Evolutionary conservation across 2,113 vertebrate genomes (phyloP).

Genomic region (Aegithalos caudatus): DNA sequence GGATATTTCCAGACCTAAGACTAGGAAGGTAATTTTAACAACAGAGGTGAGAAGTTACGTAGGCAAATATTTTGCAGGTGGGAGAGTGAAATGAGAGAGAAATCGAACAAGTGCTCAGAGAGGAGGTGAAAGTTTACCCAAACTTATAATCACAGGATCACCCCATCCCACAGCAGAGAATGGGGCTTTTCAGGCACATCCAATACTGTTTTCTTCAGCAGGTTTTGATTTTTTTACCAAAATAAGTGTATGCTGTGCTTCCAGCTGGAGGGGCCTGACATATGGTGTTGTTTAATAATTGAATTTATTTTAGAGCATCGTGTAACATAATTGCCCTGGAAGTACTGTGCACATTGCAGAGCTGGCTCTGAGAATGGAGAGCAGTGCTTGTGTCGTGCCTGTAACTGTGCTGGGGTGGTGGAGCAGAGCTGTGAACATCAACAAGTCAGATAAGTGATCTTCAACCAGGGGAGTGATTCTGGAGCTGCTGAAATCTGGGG

Average conservation of each 20-base stretch:
- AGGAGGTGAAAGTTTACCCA: background rate
- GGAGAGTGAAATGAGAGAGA: background rate
- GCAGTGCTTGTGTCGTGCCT: background rate
- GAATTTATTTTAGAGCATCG: slow-evolving; percentile 26
- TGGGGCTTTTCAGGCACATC: background rate
- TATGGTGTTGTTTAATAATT: slow-evolving; percentile 48
- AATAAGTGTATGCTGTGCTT: background rate
- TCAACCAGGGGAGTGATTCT: background rate
- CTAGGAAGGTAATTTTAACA: background rate
- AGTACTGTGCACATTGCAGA: background rate
- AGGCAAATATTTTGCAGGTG: background rate
- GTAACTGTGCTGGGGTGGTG: background rate
- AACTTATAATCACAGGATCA: background rate
- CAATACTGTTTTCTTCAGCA: background rate
- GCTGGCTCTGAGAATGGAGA: background rate
- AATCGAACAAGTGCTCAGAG: background rate
- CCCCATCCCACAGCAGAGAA: background rate
- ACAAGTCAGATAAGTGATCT: background rate
- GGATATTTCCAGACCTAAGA: background rate
- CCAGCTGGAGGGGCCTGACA: slow-evolving; percentile 37
- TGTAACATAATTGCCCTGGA: slow-evolving; percentile 27
- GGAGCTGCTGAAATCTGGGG: background rate
- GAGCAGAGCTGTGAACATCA: background rate
- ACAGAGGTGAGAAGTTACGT: background rate
- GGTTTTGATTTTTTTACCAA: background rate